Percentiles rank a stretch among this genome's conserved stretches.
These are phyloP conservation scores for Thalassarche chlororhynchos DNA, from an alignment of 2,113 vertebrate species.

Conservation along the genomic window DNA sequence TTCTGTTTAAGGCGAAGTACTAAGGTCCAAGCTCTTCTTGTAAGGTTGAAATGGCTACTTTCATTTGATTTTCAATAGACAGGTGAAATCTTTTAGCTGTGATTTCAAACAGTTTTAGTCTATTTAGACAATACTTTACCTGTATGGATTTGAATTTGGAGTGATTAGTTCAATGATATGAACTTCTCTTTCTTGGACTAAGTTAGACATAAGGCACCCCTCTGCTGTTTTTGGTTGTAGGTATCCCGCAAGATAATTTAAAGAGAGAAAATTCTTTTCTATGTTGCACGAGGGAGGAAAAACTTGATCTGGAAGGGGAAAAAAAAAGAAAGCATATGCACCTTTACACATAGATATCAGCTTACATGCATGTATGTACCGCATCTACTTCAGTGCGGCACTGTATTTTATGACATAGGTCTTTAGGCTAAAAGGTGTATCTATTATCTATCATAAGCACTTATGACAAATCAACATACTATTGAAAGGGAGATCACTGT, in stretches of 20 bases:
- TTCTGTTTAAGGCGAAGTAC: neutral
- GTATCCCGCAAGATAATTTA: slow-evolving; percentile 96
- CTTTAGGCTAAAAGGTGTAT: neutral
- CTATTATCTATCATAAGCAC: neutral
- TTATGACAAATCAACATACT: neutral
- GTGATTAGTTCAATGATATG: slow-evolving; percentile 94
- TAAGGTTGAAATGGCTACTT: neutral
- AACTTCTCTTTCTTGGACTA: slow-evolving; percentile 81
- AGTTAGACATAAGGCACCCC: slow-evolving; percentile 84
- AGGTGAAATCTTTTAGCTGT: neutral
- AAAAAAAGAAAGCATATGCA: neutral
- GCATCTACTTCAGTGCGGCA: neutral
- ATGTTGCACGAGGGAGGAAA: slow-evolving; percentile 90
- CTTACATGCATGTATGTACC: neutral
- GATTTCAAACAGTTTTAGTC: neutral
- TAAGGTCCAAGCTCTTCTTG: neutral
- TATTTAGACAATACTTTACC: slow-evolving; percentile 73
- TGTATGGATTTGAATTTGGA: slow-evolving; percentile 89
- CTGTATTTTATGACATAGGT: neutral
- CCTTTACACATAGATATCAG: neutral
- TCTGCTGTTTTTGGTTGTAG: slow-evolving; percentile 86
- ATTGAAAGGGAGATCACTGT: neutral
- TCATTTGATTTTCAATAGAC: neutral
- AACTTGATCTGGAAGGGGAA: slow-evolving; percentile 78
- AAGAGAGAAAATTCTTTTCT: slow-evolving; percentile 91